Percentiles rank a stretch among this genome's conserved stretches.
Conservation (phyloP, 2,888 invertebrate species). For the Thymelicus acteon region DNA sequence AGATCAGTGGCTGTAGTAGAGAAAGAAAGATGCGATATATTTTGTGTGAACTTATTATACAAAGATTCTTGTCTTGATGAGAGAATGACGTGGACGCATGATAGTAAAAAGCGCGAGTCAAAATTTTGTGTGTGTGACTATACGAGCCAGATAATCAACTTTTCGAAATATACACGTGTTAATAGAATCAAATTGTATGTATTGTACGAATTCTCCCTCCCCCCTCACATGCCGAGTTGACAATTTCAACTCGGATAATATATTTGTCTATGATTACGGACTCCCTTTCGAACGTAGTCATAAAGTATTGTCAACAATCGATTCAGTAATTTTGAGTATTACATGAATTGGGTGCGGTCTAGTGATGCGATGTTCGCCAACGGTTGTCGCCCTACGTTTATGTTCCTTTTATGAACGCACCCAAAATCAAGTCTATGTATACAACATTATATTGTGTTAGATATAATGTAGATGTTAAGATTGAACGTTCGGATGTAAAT, state of each 20-base stretch:
- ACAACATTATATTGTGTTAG: slow-evolving; percentile 36
- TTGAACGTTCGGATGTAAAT: slow-evolving; percentile 18
- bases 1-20: neutral
- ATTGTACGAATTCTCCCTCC: slow-evolving; percentile 7
- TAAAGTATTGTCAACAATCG: slow-evolving; percentile 16
- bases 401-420: slow-evolving; percentile 8
- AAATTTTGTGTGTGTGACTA: slow-evolving; percentile 15
- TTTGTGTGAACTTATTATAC: slow-evolving; percentile 24
- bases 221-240: slow-evolving; percentile 1
- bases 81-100: slow-evolving; percentile 11
- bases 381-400: neutral
- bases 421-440: neutral
- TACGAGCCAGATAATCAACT: slow-evolving; percentile 13
- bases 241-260: neutral
- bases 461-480: slow-evolving; percentile 29
- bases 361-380: neutral
- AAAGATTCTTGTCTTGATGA: slow-evolving; percentile 12
- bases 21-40: slow-evolving; percentile 11
- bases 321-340: slow-evolving; percentile 26
- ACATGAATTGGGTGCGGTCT: slow-evolving; percentile 12
- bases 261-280: neutral
- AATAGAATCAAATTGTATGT: slow-evolving; percentile 31
- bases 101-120: slow-evolving; percentile 1
- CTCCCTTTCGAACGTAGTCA: slow-evolving; percentile 10
- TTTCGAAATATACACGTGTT: slow-evolving; percentile 23